Evolutionary conservation across 1,140 invertebrate species (phyloP), one percentile per base, ranked within the genome.

Genomic region (Vollenhovia emeryi): DNA sequence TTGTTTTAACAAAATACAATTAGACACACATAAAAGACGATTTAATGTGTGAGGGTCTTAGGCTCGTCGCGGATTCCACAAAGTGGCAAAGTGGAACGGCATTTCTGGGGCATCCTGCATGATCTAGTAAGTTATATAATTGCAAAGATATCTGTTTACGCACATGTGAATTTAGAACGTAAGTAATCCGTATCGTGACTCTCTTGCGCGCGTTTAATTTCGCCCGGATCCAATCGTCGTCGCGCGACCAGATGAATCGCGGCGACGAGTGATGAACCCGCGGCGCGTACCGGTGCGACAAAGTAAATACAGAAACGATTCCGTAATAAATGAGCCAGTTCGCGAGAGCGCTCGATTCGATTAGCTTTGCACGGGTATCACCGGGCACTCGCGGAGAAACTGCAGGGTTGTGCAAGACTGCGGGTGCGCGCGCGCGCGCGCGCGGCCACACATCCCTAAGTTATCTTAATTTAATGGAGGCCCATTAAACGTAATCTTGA

Each of bases 401-500:
- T 57, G 82, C 18, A 64, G 76, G 75, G 50, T 84, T 84, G 24
- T 64, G 73, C 45, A 84, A 84, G 82, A 76, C 18, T 24, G 7
- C 59, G 60, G 33, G 18, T 43, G 60, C 60, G 43, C 59, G 75
- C 60, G 7, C 59, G 60, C 21, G 18, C 30, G 60, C 60, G 43
- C 59, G 75, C 60, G 43, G 21, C 59, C 55, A 84, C 21, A 43
- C 33, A 45, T 62, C 48, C 73, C 73, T 11, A 33, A 76, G 60
- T 43, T 84, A 84, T 76, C 60, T 84, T 76, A 84, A 84, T 78
- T 84, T 76, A 76, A 76, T 76, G 57, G 57, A 64, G 75, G 24
- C 13, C 59, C 60, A 84, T 84, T 84, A 84, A 84, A 75, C 48
- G 33, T 84, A 76, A 84, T 84, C 82, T 76, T 84, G 82, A 76